Evolutionary conservation across 1,140 invertebrate species (phyloP).

Genomic region (Drosophila sproati): DNA sequence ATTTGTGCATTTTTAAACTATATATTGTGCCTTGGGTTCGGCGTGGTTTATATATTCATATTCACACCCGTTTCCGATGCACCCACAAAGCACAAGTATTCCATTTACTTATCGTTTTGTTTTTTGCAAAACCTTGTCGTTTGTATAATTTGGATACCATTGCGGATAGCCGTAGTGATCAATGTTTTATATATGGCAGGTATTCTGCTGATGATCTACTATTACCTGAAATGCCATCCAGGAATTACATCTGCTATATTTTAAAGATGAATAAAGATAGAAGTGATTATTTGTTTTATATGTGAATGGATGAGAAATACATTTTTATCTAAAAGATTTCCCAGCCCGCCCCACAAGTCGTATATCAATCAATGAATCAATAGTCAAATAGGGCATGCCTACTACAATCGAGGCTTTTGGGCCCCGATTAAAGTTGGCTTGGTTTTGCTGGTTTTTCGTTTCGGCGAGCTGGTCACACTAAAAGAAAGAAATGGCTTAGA

Average conservation of each 20-base stretch:
- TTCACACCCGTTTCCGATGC: conserved; percentile 60
- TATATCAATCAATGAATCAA: no score
- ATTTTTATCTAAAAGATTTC: no score
- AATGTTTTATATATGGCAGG: conserved; percentile 44
- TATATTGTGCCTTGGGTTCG: conserved; percentile 60
- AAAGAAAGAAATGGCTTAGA: conserved; percentile 38
- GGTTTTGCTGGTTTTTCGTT: conserved; percentile 12
- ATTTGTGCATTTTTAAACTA: conserved; percentile 39
- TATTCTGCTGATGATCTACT: conserved; percentile 49
- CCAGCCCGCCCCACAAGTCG: no score
- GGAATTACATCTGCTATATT: conserved; percentile 39
- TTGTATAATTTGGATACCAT: conserved; percentile 43
- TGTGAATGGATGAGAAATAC: no score
- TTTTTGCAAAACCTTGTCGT: conserved; percentile 44
- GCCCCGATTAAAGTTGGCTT: conserved; percentile 1
- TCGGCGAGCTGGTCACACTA: conserved; percentile 40
- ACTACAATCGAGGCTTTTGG: neutral
- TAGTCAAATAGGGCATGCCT: no score
- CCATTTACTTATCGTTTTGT: conserved; percentile 50
- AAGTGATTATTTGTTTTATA: neutral
- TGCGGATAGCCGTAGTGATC: conserved; percentile 41
- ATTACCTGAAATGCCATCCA: conserved; percentile 60
- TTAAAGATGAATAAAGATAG: conserved; percentile 2
- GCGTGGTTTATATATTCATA: conserved; percentile 62
- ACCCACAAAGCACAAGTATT: conserved; percentile 61